Base-by-base conservation (phyloP, 2,113 vertebrate genomes). In the Myotis brandtii region DNA sequence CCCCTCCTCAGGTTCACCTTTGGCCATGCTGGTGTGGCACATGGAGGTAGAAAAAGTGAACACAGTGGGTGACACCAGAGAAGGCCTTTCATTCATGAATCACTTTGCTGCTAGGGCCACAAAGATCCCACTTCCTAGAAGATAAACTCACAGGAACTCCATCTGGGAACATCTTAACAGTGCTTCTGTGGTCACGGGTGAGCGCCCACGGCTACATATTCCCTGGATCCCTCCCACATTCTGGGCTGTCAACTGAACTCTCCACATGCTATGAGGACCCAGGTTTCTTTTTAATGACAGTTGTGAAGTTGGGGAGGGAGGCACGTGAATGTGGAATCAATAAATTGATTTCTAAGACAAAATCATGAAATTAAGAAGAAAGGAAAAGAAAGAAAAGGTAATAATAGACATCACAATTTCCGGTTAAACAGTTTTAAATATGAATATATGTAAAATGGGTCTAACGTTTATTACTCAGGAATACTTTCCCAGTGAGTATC, bases 61-160 rank as follows among this genome's bases (percentile, higher is more conserved):
- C 1, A 34, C 73, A n/a, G 34, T 16, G 37, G n/a, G 30, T 5
- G 2, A 48, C 11, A 25, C 70, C 56, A 90, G 50, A 76, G 66
- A 67, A 59, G n/a, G 70, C 21, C 90, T 90, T 76, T 75, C 76
- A 87, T 50, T 80, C 75, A 54, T 54, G 59, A 89, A 93, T 81
- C 3, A 3, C 83, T 94, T 40, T 66, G 30, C 87, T 88, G 97
- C 75, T 85, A 80, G 40, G 25, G 83, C 77, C 2, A 32, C 79
- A 96, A 84, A 97, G 95, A 94, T 94, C 84, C 94, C 66, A 56
- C 88, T 97, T 97, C 96, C 90, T 32, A 97, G 94, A 97, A 95
- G 95, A 97, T 69, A 89, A 69, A 95, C 91, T 95, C 67, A 0
- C 54, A 86, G 87, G 70, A 94, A 91, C 23, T 92, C 88, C 97